phyloP scores from a whole-genome alignment of 1,140 invertebrate genomes.

The Plodia interpunctella region DNA sequence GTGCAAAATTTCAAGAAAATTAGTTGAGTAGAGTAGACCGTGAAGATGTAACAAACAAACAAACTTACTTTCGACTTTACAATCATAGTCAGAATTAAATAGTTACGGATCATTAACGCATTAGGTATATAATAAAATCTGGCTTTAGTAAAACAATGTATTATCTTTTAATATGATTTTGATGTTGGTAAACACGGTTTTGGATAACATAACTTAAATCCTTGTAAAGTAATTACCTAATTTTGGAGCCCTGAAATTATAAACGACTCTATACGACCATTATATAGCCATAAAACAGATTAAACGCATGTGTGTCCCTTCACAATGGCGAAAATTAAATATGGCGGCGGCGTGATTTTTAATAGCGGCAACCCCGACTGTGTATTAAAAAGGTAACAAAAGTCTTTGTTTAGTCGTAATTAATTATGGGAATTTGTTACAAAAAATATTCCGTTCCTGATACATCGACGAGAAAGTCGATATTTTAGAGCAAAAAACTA shows the following conservation, averaged over 20 bases:
- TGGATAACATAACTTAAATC: not conserved
- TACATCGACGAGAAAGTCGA: not conserved
- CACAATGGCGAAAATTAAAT: constrained; percentile 17
- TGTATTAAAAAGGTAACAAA: constrained; percentile 8
- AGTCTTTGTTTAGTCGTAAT: not conserved
- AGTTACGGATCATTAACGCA: too few species aligned
- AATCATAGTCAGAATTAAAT: too few species aligned
- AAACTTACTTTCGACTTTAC: too few species aligned
- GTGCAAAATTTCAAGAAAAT: too few species aligned
- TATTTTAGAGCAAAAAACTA: too few species aligned
- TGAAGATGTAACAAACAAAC: too few species aligned
- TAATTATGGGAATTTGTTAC: not conserved
- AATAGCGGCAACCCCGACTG: constrained; percentile 1
- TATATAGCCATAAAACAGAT: constrained; percentile 18
- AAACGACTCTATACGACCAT: constrained; percentile 11
- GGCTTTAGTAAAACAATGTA: too few species aligned
- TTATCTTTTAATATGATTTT: not conserved
- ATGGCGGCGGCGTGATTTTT: constrained; percentile 20
- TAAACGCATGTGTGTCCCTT: constrained; percentile 17
- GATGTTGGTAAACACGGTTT: not conserved
- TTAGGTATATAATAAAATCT: too few species aligned
- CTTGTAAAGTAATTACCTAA: constrained; percentile 7
- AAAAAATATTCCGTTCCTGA: not conserved
- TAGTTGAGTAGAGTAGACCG: too few species aligned
- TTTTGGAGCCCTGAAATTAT: constrained; percentile 7